Evolutionary conservation across 2,888 invertebrate genomes (phyloP).

Genomic region (Euphydryas editha): DNA sequence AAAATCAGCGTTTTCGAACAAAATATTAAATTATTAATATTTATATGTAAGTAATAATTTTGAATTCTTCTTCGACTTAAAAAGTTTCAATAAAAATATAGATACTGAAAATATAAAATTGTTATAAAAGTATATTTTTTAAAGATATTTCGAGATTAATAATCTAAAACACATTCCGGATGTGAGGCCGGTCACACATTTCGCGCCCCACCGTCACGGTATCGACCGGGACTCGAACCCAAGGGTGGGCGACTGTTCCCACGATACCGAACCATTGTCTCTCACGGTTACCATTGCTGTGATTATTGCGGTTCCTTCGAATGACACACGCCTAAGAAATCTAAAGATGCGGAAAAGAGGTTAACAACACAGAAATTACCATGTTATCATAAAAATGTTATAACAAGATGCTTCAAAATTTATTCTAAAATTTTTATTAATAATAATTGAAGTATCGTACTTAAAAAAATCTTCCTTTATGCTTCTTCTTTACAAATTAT

Average conservation of each 20-base stretch:
- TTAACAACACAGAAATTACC: not conserved
- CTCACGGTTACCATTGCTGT: slow-evolving; percentile 71
- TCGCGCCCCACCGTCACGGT: slow-evolving; percentile 79
- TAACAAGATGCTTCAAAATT: not conserved
- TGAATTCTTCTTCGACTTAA: too few relatives aligned
- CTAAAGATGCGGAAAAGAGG: slow-evolving; percentile 21
- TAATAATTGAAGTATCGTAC: too few relatives aligned
- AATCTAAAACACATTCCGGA: slow-evolving; percentile 66
- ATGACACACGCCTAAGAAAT: slow-evolving; percentile 28
- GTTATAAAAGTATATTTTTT: not conserved
- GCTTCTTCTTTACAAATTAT: too few relatives aligned
- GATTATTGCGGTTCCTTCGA: slow-evolving; percentile 64
- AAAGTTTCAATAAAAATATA: too few relatives aligned
- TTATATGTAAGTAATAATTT: too few relatives aligned
- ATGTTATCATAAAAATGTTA: not conserved
- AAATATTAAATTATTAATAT: too few relatives aligned
- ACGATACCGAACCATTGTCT: slow-evolving; percentile 69
- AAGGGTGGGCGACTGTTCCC: slow-evolving; percentile 76
- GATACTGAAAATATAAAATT: too few relatives aligned
- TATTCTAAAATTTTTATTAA: not conserved
- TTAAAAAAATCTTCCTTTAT: too few relatives aligned
- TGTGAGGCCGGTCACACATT: slow-evolving; percentile 61
- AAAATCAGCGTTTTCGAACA: too few relatives aligned
- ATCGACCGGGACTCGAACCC: slow-evolving; percentile 65
- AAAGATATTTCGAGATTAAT: slow-evolving; percentile 47